These are phyloP conservation scores for Hylia prasina DNA, from an alignment of 2,113 vertebrate species.

Conservation along the genomic window DNA sequence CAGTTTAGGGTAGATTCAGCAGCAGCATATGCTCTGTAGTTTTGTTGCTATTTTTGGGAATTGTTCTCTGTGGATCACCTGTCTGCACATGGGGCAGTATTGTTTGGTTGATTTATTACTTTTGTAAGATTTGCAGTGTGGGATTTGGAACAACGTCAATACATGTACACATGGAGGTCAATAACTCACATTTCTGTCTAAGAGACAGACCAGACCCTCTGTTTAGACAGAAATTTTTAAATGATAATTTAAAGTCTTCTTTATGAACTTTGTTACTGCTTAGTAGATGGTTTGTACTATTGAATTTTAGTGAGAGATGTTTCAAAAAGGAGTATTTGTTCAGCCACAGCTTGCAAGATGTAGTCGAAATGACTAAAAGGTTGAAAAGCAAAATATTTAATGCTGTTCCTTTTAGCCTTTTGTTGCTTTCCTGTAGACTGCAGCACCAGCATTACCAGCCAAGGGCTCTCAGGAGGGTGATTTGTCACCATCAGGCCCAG, in stretches of 20 bases:
- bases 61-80: background rate
- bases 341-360: accelerated
- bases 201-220: background rate
- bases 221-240: background rate
- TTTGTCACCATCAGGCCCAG: background rate
- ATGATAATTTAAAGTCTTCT: background rate
- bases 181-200: background rate
- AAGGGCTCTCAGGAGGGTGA: background rate
- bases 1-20: background rate
- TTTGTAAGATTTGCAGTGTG: background rate
- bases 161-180: background rate
- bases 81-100: background rate
- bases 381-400: background rate
- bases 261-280: background rate
- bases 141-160: background rate
- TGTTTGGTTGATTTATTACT: background rate
- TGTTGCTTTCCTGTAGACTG: background rate
- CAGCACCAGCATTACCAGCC: background rate
- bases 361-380: background rate
- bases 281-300: background rate
- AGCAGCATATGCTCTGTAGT: background rate
- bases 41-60: background rate
- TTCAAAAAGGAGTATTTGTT: background rate
- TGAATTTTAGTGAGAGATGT: background rate
- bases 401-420: background rate